Evolutionary conservation across 2,113 vertebrate genomes (phyloP), one percentile per base, ranked within the genome.

Genomic region (Callipepla squamata): DNA sequence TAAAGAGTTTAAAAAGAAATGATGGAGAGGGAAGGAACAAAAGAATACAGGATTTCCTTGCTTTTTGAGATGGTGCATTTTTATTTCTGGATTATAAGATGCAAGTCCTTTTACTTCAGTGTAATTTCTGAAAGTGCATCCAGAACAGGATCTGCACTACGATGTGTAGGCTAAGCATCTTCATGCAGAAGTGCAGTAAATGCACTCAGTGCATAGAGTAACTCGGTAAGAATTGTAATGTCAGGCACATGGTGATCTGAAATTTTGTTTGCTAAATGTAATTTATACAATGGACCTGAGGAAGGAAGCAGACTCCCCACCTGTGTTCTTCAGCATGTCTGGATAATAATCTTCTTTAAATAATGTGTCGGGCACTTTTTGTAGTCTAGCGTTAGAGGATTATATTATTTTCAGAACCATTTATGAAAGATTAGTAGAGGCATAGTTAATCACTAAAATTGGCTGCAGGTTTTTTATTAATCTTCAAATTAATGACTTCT

Each of bases 401-500:
- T 95, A 89, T 82, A 67, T 32, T 82, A 74, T 92, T 96, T 95
- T 91, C 76, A 89, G 90, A 92, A 80, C 66, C 85, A 85, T 80
- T 95, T 89, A 85, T 88, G 47, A 34, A 86, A 84, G 72, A 95
- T 93, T 96, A 95, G 87, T 57, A 63, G 78, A 92, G 32, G 45
- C 76, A 85, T 69, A 78, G 83, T 96, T 96, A 94, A 79, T 94
- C 3, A 88, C 91, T 96, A 42, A n/a, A 91, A 92, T 61, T 90
- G 92, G 59, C 47, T 85, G 93, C 73, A 87, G 65, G 28, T 86
- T 92, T 87, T 82, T 89, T 70, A 93, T 94, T 91, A 93, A 94
- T 85, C 80, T 85, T 95, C 59, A 90, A 42, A 91, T 86, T 77
- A 92, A 91, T 74, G 63, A 92, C 21, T 82, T 91, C 57, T 91